Evolutionary conservation across 2,888 invertebrate species (phyloP), one percentile per base, ranked within the genome.

Genomic region (Ichneumoninae sp.): DNA sequence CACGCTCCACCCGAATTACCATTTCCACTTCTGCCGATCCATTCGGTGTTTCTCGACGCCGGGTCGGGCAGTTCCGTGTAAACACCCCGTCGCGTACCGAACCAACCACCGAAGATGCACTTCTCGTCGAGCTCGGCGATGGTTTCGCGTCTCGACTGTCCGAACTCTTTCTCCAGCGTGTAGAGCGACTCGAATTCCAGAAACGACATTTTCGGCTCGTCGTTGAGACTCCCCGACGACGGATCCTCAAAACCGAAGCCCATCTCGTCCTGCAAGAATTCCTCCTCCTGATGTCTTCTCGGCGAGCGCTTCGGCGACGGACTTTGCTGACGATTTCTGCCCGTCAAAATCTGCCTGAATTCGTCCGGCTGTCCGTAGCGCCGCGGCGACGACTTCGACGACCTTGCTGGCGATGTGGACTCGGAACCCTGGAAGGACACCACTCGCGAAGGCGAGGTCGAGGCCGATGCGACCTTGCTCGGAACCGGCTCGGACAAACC

Each of bases 61-160:
- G 92, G 90, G 83, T 92, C 91, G 4, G 92, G 91, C 40, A 92
- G 82, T 69, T 92, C 92, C 57, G 91, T 91, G 85, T 91, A 92
- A 69, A 91, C 88, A n/a, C 91, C 91, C 3, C 89, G 88, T 30
- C 90, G 88, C 0, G 89, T 88, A 1, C 89, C 88, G 60, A 91
- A 86, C 89, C 91, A 91, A 3, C 91, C 91, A 3, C 88, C 88
- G 26, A 87, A 82, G 16, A 86, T 85, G 50, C 89, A 89, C 74
- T 91, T 92, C 22, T 90, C 91, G 54, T 91, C 90, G 69, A 89
- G 70, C 65, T 90, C 90, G 10, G 89, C 87, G 8, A 88, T 83
- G 19, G 88, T 83, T 22, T 91, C 90, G 40, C 89, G 88, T 36
- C 85, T 86, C 44, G 91, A 88, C 65, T 90, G 90, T 79, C 88